Conservation (phyloP, 2,888 invertebrate genomes). For the Yponomeuta malinellus region DNA sequence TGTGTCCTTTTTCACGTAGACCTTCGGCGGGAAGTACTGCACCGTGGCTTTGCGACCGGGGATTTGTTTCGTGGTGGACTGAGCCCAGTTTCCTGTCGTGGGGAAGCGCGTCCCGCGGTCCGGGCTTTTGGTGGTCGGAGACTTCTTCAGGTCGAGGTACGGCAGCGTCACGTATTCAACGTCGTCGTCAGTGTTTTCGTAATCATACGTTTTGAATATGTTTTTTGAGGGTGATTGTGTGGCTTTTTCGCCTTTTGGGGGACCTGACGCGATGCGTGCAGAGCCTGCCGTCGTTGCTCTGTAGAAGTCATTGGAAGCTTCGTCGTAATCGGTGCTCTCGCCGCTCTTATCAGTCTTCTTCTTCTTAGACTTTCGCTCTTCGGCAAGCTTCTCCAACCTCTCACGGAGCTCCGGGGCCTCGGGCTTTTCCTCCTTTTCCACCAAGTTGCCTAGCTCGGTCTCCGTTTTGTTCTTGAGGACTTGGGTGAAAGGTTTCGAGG, state of each 20-base stretch:
- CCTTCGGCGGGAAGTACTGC: slow-evolving; percentile 57
- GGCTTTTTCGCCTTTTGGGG: background rate
- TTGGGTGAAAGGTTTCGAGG: slow-evolving; percentile 62
- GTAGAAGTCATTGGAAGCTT: background rate
- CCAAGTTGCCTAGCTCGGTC: slow-evolving; percentile 44
- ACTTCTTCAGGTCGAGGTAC: slow-evolving; percentile 2
- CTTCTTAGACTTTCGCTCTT: slow-evolving; percentile 57
- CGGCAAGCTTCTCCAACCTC: slow-evolving; percentile 60
- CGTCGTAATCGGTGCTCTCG: slow-evolving; percentile 27
- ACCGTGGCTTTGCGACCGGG: slow-evolving; percentile 52
- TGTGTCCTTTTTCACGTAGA: background rate
- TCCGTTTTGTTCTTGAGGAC: slow-evolving; percentile 67
- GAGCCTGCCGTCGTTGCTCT: background rate
- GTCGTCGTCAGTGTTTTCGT: slow-evolving; percentile 12
- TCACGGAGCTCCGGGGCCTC: slow-evolving; percentile 51
- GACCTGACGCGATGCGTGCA: too few species aligned
- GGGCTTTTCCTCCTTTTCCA: slow-evolving; percentile 40
- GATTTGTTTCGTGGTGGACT: background rate
- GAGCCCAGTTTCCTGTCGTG: background rate
- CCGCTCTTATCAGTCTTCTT: slow-evolving; percentile 45
- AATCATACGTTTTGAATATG: slow-evolving; percentile 22
- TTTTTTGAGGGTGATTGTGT: background rate
- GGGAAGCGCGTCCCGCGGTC: background rate
- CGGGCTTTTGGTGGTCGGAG: background rate
- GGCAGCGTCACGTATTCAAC: background rate